Evolutionary conservation across 2,888 invertebrate species (phyloP), one percentile per base, ranked within the genome.

Genomic region (Megalurothrips usitatus): DNA sequence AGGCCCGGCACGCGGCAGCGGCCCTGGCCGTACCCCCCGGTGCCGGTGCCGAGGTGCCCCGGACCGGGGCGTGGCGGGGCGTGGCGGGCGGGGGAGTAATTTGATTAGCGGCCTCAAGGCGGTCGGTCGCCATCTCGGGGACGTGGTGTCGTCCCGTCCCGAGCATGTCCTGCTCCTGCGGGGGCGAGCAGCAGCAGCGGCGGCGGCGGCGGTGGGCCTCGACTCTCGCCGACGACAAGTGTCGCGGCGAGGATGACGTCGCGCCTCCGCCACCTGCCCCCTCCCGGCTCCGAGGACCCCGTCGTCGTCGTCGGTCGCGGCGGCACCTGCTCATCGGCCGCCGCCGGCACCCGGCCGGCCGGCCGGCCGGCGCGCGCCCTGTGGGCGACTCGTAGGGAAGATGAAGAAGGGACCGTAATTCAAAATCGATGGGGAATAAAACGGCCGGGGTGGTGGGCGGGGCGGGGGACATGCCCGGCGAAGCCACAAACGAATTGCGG

Each of bases 71-170:
- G n/a, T n/a, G n/a, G 6, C 9, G 68, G 63, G 63, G n/a, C n/a
- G 23, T 23, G 23, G 58, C 6, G 23, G 68, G 68, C 26, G 68
- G 68, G 68, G 68, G 26, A 26, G 68, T 75, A 75, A 75, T 26
- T 75, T 75, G 68, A 75, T 75, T 75, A 75, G 68, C 68, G 26
- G 26, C 23, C 26, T 75, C 23, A 26, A 75, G 68, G 68, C 68
- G 68, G 23, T 58, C 26, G 68, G 26, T 23, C 58, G 58, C n/a
- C 58, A 58, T 58, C 58, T 58, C 58, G 58, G 2, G 4, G 14
- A 17, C 58, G 6, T n/a, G 58, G 58, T n/a, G 14, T n/a, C 58
- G 58, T 8, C 58, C 58, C 58, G 58, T n/a, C 58, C 58, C 58
- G 12, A 17, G 52, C 58, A 17, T n/a, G 58, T n/a, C 58, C 58